A percentile compares a stretch with the other conserved stretches of the same genome.
These are phyloP conservation scores for Electrophaes corylata DNA, from an alignment of 2,888 invertebrate genomes.

Conservation along the genomic window DNA sequence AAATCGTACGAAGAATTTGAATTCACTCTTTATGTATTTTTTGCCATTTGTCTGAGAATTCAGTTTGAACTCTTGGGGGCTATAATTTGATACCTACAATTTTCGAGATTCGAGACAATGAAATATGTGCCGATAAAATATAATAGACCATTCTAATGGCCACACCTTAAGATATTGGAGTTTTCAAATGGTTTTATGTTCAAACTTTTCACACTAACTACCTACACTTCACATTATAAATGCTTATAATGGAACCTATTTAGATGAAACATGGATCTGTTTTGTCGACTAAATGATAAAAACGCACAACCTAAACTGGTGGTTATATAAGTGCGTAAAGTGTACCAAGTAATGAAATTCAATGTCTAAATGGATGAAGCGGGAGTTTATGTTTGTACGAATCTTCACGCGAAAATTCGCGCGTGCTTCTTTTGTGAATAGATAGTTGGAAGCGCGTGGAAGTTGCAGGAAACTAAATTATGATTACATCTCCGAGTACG, in stretches of 20 bases:
- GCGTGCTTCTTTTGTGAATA: background rate
- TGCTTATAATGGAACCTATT: too few relatives aligned
- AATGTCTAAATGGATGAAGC: too few relatives aligned
- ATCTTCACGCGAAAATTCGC: background rate
- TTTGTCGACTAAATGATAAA: too few relatives aligned
- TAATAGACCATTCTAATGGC: conserved; percentile 19
- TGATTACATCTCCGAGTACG: background rate
- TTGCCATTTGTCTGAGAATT: conserved; percentile 17
- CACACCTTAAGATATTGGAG: background rate
- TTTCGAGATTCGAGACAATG: conserved; percentile 19
- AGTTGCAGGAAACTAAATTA: too few relatives aligned
- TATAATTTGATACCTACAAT: conserved; percentile 34
- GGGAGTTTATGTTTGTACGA: too few relatives aligned
- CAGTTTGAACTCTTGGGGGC: background rate
- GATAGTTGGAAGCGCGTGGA: too few relatives aligned
- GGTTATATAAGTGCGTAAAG: too few relatives aligned
- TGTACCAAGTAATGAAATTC: too few relatives aligned
- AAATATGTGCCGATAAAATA: conserved; percentile 16
- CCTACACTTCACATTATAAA: too few relatives aligned
- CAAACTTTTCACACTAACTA: background rate
- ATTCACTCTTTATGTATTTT: conserved; percentile 7
- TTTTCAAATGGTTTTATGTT: background rate
- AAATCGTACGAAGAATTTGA: conserved; percentile 12
- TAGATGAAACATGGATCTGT: too few relatives aligned
- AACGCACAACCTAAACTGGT: too few relatives aligned